Evolutionary conservation across 53 echinoderm and acorn worm genomes (phyloP), one percentile per base, ranked within the genome.

Genomic region (Arbacia lixula): DNA sequence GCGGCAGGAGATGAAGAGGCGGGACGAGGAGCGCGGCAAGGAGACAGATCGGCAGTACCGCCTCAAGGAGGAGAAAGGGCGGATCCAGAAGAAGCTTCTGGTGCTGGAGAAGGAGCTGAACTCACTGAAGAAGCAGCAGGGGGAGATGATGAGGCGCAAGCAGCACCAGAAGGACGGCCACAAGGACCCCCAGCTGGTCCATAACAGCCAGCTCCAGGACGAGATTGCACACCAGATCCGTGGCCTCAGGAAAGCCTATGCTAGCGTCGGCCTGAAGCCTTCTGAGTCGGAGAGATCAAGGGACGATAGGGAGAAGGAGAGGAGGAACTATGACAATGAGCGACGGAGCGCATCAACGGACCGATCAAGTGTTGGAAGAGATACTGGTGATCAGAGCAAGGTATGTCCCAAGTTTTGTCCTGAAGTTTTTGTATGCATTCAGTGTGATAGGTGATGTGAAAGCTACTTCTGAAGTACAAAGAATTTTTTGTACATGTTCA

Each of bases 131-230:
- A 93, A 88, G 60, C 91, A 88, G 51, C 91, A 93, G 74, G 91
- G 91, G 14, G 88, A 93, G 14, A 42, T 93, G 29, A 86, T 99
- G 73, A 80, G 89, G 28, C 92, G 92, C 60, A 92, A 92, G 77
- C 89, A 95, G 41, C 66, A 83, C 51, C 88, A 91, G 42, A 91
- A 83, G 36, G 90, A 86, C 63, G 91, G 96, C 19, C 89, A 92
- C 46, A 90, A 87, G 83, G 99, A 99, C 60, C 87, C 95, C 43
- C 84, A 90, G 22, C 58, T 99, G 27, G 36, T 77, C 68, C 86
- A 98, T 56, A 99, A 91, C 43, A 89, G 58, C 51, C 36, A 84
- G 52, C 85, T 88, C 26, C 99, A 99, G 64, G 92, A 95, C 42
- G 86, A 92, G 72, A 92, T 99, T 61, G 27, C 66, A 4, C 72